Evolutionary conservation across 2,797 vertebrate species (phyloP), one percentile per base, ranked within the genome.

Genomic region (Cottoperca gobio): DNA sequence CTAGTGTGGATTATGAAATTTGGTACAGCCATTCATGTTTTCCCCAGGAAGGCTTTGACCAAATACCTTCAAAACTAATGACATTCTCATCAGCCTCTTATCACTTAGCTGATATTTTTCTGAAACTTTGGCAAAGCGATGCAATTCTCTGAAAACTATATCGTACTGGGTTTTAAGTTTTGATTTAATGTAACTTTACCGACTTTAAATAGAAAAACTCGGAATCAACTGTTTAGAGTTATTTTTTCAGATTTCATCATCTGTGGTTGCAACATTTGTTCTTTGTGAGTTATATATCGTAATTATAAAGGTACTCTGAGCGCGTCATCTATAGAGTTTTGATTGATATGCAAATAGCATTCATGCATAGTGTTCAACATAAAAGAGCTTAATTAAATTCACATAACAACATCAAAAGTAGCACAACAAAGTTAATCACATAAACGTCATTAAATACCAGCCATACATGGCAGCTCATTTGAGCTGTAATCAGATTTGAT

Each of bases 401-500:
- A 54, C 48, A 6, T 19, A 17, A 59, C 14, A 21, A 53, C 19
- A 83, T 79, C 61, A 77, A 74, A 80, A 60, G 64, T 50, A 67
- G 52, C 28, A 71, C 50, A 64, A 46, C 48, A 60, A 66, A 62
- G 60, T 48, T 57, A 76, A 79, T 75, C 45, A 69, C 52, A 33
- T 53, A 48, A 43, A 31, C 6, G 0, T 43, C 55, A 65, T 74
- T 48, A 58, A 79, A 84, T 23, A 28, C 33, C 60, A 70, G 48
- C 31, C 45, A 26, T 54, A 59, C 64, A 86, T 76, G 79, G 52
- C 65, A 67, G 83, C 66, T 78, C 53, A 78, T 87, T 82, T 63
- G 1, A 54, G 33, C 19, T 12, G 12, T 78, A 76, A 73, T 75
- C 80, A 46, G 28, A 78, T 71, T 49, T 55, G 37, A 76, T 54